A percentile compares a stretch with the other conserved stretches of the same genome.
phyloP scores from a whole-genome alignment of 2,888 invertebrate species.

The Rapana venosa region DNA sequence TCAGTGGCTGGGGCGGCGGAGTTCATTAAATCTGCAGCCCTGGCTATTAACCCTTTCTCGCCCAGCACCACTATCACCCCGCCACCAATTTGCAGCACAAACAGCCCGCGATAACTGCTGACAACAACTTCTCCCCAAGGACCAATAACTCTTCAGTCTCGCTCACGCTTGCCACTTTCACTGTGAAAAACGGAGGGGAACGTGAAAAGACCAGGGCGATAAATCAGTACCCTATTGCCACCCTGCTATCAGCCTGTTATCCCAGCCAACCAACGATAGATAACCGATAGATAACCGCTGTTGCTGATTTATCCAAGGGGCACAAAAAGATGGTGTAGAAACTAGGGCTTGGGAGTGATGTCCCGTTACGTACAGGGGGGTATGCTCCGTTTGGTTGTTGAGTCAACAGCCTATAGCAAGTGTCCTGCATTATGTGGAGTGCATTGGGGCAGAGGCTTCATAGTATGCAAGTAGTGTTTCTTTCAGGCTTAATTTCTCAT shows the following conservation, averaged over 20 bases:
- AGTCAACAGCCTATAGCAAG: neutral
- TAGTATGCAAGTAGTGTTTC: too few relatives aligned
- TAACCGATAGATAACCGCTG: neutral
- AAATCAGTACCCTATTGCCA: conserved; percentile 32
- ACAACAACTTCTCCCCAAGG: conserved; percentile 13
- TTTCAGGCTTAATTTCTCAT: too few relatives aligned
- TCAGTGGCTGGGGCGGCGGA: neutral
- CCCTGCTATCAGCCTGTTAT: neutral
- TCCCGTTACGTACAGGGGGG: conserved; percentile 8
- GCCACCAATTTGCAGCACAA: conserved; percentile 40
- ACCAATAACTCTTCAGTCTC: conserved; percentile 34
- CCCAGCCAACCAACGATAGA: neutral
- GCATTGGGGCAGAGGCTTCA: too few relatives aligned
- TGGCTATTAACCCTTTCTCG: conserved; percentile 30
- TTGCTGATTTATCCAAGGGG: conserved; percentile 2
- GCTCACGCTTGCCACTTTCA: conserved; percentile 27
- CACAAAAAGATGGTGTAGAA: neutral
- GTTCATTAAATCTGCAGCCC: conserved; percentile 39
- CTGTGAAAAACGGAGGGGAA: conserved; percentile 17
- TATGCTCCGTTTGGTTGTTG: neutral
- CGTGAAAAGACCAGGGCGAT: conserved; percentile 25
- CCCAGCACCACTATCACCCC: conserved; percentile 10
- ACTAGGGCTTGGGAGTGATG: conserved; percentile 10
- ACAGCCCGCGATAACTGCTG: conserved; percentile 35
- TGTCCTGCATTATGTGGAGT: too few relatives aligned